Evolutionary conservation across 1,140 invertebrate species (phyloP), one percentile per base, ranked within the genome.

Genomic region (Drosophila pseudoobscura): DNA sequence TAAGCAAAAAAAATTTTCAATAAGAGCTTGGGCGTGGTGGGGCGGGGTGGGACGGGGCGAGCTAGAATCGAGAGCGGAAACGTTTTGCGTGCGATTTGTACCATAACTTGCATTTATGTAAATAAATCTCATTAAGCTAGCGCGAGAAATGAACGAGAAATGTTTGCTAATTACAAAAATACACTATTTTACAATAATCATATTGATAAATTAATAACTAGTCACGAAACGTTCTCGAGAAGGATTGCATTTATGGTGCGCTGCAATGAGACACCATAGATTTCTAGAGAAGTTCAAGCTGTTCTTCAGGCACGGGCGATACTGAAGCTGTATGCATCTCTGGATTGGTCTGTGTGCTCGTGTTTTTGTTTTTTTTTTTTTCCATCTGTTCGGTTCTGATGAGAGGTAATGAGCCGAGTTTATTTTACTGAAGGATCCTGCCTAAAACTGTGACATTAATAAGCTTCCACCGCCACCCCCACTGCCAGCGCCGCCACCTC

Each of bases 71-170:
- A 75, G 39, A 64, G 51, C 59, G 72, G 68, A 80, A 76, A 80
- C 62, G 49, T 84, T 71, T 72, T 51, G 66, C 50, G 35, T 63
- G 62, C 62, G 46, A 64, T 85, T 85, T 82, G 82, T 87, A 84
- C 83, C 82, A 82, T 87, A 75, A 54, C 60, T 80, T 78, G 62
- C 74, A 64, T 83, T 71, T 76, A 64, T 83, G 60, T 76, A 68
- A 82, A 82, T 72, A 87, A 87, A 88, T 88, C 82, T 87, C 83
- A 75, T 82, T 82, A 82, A 72, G 53, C 83, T 82, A 84, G 54
- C 65, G 52, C 77, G 56, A 44, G 52, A 60, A 77, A 60, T 58
- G 62, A 88, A 77, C 77, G 68, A 77, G 76, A 73, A 80, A 58
- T 57, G 73, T 87, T 70, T 54, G 82, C 82, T 85, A 85, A 85